Base-by-base conservation (phyloP, 2,888 invertebrate genomes). In the Tenthredo amoena region DNA sequence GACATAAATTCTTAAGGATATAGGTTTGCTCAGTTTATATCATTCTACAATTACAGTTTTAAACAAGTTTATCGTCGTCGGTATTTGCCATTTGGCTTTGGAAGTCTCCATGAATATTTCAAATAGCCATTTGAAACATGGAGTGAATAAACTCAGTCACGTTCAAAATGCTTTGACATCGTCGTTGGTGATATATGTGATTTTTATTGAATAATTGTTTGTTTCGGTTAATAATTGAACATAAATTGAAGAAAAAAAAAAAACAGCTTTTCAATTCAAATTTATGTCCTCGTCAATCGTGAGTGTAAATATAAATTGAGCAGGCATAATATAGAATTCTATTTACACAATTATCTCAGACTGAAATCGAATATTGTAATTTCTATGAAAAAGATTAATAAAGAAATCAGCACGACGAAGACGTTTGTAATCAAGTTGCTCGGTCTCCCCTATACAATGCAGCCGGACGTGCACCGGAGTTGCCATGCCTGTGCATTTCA, bases 11-110 rank as follows among this genome's bases (percentile, higher is more conserved):
- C 18, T 18, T 34, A n/a, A 18, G 31, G 34, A 50, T 43, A 74
- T 55, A 55, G n/a, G 55, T 77, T 77, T 77, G 77, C 77, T 77
- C 77, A 55, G 77, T 77, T 77, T 77, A 77, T 77, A 77, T 77
- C 47, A 77, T 55, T 55, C 77, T 34, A 77, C 15, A 55, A 34
- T 55, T 10, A n/a, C 0, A 34, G 12, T 34, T 15, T 15, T 3
- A 0, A 68, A 68, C 7, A 31, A 68, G 26, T 68, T 68, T 15
- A 68, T 34, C 37, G 7, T 37, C 31, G 18, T 7, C 15, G 6
- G 9, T 37, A 7, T 37, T 37, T 37, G 18, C 34, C 15, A 71
- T 26, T 31, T 10, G 12, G 62, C 12, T 26, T 26, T 18, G 5
- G 1, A 26, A 62, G 3, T 12, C 62, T 12, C 40, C 15, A 34